Conservation (phyloP, 2,113 vertebrate genomes). For the Embiotoca jacksoni region DNA sequence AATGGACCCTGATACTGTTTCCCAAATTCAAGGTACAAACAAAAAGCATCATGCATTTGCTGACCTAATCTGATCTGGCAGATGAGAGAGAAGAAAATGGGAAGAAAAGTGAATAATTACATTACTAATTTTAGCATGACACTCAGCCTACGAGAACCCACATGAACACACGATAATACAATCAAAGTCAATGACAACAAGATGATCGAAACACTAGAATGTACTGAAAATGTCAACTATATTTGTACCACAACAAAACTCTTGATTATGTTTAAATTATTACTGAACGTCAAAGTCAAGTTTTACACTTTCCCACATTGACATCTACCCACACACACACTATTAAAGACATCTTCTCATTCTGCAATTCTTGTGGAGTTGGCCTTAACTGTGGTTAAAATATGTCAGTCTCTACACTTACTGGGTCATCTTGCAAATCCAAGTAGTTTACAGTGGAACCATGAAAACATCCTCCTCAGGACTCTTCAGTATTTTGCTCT, state of each 20-base stretch:
- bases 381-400: background rate
- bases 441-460: background rate
- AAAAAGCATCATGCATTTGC: constrained; percentile 26
- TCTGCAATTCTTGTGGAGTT: background rate
- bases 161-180: background rate
- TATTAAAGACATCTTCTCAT: background rate
- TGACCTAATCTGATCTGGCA: constrained; percentile 50
- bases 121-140: constrained; percentile 37
- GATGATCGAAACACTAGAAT: too few relatives aligned
- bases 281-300: too few relatives aligned
- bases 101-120: constrained; percentile 42
- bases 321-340: background rate
- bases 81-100: constrained; percentile 27
- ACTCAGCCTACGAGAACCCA: constrained; percentile 38
- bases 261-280: too few relatives aligned
- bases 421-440: background rate
- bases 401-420: background rate
- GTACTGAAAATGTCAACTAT: too few relatives aligned
- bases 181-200: too few relatives aligned
- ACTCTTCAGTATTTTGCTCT: constrained; percentile 7
- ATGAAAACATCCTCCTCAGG: background rate
- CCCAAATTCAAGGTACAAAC: constrained; percentile 40
- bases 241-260: too few relatives aligned
- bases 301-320: too few relatives aligned
- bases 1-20: constrained; percentile 65